Evolutionary conservation across 2,888 invertebrate genomes (phyloP).

Genomic region (Lamproptera curius): DNA sequence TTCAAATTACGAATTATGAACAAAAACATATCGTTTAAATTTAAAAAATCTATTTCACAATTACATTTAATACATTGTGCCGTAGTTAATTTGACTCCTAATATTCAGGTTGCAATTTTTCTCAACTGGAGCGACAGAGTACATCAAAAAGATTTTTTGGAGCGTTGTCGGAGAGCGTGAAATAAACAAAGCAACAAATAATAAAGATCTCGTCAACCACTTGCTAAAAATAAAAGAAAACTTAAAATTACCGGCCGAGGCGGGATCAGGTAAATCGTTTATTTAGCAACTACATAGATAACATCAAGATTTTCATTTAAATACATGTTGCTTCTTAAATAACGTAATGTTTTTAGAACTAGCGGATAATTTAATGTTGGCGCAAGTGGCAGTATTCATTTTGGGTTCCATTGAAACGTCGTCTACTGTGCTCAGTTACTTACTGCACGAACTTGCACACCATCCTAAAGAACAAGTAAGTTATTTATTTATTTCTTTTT

Average conservation of each 20-base stretch:
- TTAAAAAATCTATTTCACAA: no score
- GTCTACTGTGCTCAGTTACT: conserved; percentile 44
- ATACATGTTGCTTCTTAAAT: no score
- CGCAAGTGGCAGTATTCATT: conserved; percentile 59
- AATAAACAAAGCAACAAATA: conserved; percentile 30
- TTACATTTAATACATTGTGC: no score
- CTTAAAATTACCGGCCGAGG: conserved; percentile 45
- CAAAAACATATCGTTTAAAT: no score
- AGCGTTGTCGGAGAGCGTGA: conserved; percentile 45
- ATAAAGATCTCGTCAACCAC: conserved; percentile 54
- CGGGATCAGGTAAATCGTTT: conserved; percentile 37
- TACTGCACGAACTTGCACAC: conserved; percentile 52
- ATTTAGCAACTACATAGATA: conserved; percentile 1
- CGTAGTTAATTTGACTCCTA: no score
- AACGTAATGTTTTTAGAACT: conserved; percentile 36
- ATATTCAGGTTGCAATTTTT: conserved; percentile 49
- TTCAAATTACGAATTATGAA: no score
- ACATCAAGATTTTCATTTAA: background rate
- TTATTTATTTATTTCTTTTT: background rate
- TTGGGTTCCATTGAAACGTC: conserved; percentile 60
- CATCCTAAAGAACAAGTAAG: conserved; percentile 53
- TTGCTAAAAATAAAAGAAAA: conserved; percentile 52
- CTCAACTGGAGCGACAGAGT: conserved; percentile 47
- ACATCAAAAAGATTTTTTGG: conserved; percentile 50
- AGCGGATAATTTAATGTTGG: conserved; percentile 56